phyloP scores from a whole-genome alignment of 2,797 vertebrate species.

The Chelidonichthys spinosus region DNA sequence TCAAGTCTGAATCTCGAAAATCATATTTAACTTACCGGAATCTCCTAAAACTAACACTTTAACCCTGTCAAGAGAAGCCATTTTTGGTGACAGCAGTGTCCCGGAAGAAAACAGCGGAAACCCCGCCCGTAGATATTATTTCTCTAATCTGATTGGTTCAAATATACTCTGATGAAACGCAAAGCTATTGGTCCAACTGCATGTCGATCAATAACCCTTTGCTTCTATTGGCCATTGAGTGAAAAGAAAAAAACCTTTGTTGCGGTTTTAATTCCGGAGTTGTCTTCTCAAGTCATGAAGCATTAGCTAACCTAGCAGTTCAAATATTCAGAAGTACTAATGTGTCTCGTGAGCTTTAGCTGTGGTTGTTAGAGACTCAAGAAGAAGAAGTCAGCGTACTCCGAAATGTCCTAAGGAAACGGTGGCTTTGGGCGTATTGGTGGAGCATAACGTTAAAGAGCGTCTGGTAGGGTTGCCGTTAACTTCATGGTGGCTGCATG shows the following conservation, averaged over 20 bases:
- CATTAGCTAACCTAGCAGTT: constrained; percentile 13
- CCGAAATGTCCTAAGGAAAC: constrained; percentile 43
- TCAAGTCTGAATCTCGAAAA: not conserved
- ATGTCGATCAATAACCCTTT: not conserved
- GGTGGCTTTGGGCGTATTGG: not conserved
- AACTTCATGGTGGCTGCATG: not conserved
- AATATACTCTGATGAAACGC: accelerated
- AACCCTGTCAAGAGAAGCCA: constrained; percentile 95
- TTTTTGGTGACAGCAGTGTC: constrained; percentile 15
- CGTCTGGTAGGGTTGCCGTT: constrained; percentile 34
- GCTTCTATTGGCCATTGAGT: constrained; percentile 23
- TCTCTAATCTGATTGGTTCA: constrained; percentile 45
- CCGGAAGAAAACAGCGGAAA: constrained; percentile 62
- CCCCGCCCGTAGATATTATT: not conserved
- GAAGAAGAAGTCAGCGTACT: not conserved
- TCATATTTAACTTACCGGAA: constrained; percentile 85
- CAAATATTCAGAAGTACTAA: not conserved
- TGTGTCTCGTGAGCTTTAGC: not conserved
- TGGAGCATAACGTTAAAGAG: not conserved
- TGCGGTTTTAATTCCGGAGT: constrained; percentile 49
- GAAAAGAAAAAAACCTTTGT: not conserved
- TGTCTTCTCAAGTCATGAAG: constrained; percentile 1
- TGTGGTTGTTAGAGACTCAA: not conserved
- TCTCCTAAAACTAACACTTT: constrained; percentile 97
- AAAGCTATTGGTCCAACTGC: not conserved